Conservation (phyloP, 1,140 invertebrate genomes). For the Pseudobourletiella spinata region DNA sequence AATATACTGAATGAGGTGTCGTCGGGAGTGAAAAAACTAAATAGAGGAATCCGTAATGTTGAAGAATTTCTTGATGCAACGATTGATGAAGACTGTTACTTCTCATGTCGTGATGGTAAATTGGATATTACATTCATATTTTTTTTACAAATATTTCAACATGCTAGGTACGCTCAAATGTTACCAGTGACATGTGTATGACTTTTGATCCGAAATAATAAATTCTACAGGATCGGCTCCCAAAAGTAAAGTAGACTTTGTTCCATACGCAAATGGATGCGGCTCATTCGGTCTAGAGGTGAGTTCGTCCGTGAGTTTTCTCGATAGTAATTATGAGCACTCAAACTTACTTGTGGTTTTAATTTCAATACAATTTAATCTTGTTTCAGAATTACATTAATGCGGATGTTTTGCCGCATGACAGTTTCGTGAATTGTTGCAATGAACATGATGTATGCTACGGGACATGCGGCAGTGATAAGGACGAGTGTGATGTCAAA, state of each 20-base stretch:
- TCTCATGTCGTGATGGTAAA: slow-evolving; percentile 60
- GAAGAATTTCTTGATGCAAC: slow-evolving; percentile 74
- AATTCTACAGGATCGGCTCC: slow-evolving; percentile 50
- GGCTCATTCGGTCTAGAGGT: slow-evolving; percentile 55
- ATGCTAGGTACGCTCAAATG: neutral
- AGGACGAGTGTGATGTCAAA: slow-evolving; percentile 73
- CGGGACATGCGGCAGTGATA: slow-evolving; percentile 73
- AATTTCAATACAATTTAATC: neutral
- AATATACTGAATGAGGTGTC: slow-evolving; percentile 24
- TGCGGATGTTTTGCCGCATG: slow-evolving; percentile 61
- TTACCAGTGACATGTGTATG: too few species aligned
- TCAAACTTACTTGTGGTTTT: neutral
- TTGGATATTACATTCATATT: slow-evolving; percentile 17
- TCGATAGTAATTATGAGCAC: neutral
- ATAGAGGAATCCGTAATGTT: slow-evolving; percentile 61
- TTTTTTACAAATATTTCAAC: neutral
- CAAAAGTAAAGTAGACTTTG: slow-evolving; percentile 60
- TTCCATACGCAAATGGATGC: slow-evolving; percentile 67
- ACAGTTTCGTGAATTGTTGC: slow-evolving; percentile 74
- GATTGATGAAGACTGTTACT: slow-evolving; percentile 70
- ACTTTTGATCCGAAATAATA: slow-evolving; percentile 13
- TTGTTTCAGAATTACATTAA: slow-evolving; percentile 51
- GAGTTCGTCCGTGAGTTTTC: neutral
- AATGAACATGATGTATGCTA: slow-evolving; percentile 80
- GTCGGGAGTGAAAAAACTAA: slow-evolving; percentile 41